Evolutionary conservation across 2,797 vertebrate genomes (phyloP).

Genomic region (Malurus leucopterus): DNA sequence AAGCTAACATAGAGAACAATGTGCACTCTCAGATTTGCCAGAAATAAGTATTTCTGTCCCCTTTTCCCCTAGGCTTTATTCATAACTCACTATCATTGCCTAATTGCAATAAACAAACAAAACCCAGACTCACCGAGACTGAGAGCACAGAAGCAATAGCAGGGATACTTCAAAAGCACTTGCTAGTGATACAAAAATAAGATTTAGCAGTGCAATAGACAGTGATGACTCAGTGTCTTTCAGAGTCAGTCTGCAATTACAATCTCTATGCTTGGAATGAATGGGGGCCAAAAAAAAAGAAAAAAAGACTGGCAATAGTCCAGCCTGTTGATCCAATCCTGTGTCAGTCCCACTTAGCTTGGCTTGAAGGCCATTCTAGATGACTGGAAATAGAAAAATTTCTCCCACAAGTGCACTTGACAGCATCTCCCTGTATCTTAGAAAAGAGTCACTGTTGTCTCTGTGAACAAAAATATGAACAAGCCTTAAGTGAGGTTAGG

Average conservation of each 20-base stretch:
- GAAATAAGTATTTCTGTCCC: background rate
- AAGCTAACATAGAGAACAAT: background rate
- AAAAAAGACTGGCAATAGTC: background rate
- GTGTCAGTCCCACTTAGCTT: background rate
- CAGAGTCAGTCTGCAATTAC: background rate
- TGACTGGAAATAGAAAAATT: background rate
- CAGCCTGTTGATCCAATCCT: background rate
- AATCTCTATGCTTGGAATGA: slow-evolving; percentile 10
- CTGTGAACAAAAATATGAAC: background rate
- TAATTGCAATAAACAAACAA: slow-evolving; percentile 19
- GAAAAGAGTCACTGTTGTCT: background rate
- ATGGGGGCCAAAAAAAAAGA: background rate
- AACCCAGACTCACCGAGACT: background rate
- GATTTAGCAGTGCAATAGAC: background rate
- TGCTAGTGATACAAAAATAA: background rate
- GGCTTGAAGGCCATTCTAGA: background rate
- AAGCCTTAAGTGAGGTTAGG: background rate
- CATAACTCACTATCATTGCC: background rate
- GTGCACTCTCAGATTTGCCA: background rate
- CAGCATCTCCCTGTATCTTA: background rate
- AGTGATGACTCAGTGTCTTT: slow-evolving; percentile 29
- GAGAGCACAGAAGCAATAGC: background rate
- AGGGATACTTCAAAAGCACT: background rate
- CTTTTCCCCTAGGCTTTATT: background rate
- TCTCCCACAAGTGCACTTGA: background rate